Base-by-base conservation (phyloP, 2,888 invertebrate genomes). In the Drosophila bunnanda region DNA sequence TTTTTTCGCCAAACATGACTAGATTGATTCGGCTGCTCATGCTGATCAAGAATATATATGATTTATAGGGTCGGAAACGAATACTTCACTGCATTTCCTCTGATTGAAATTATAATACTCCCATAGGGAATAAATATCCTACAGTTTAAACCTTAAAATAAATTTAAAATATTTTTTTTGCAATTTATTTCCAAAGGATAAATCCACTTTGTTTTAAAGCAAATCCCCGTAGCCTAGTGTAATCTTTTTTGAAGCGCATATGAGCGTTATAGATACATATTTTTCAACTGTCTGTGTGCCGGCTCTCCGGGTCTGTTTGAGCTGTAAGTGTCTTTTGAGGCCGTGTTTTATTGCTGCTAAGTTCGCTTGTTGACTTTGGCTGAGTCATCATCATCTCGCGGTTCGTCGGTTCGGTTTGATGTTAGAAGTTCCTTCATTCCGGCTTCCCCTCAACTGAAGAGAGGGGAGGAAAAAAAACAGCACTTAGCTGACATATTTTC, bases 401-500 rank as follows among this genome's bases (percentile, higher is more conserved):
- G 64, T 52, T 52, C 25, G 52, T 57, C 56, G 58, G 53, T 43
- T 55, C 76, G 68, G 70, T 69, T 71, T 53, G 65, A 56, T 72
- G 78, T 88, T 80, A 86, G 88, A 80, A 71, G 77, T 77, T 78
- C 70, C 46, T 28, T n/a, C 46, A 69, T 55, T 55, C 59, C 59
- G 34, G 25, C 30, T 48, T 54, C 52, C 43, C 65, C 57, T 28
- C 28, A 32, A 30, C n/a, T 28, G 4, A 5, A 34, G 50, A 0
- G 20, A 25, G 8, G n/a, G 5, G 12, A 1, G 2, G 13, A 62
- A 66, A 52, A 53, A 69, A 73, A 73, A 25, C 67, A 78, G 81
- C 84, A 83, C 87, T 87, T 84, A 76, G 54, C 82, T 78, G 80
- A 80, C 86, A 88, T 88, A 84, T 82, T 88, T 87, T 79, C 79